Evolutionary conservation across 2,888 invertebrate genomes (phyloP).

Genomic region (Sinhomidia bicolor): DNA sequence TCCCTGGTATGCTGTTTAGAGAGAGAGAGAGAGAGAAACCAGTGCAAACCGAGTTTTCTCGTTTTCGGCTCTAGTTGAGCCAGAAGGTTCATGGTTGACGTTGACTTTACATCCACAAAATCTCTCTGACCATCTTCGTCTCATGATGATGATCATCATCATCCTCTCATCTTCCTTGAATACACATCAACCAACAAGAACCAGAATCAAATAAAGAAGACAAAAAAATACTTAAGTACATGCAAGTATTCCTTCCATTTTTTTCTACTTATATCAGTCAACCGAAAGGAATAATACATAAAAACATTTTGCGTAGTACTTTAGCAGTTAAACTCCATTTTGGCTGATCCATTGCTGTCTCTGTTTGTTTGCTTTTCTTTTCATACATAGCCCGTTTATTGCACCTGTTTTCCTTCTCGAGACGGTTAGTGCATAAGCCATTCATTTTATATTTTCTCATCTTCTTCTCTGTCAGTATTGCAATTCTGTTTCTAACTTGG

Average conservation of each 20-base stretch:
- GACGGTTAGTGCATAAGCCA: neutral
- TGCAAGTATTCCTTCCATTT: neutral
- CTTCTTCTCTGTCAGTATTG: neutral
- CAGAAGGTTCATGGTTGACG: neutral
- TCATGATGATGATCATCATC: neutral
- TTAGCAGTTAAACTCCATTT: neutral
- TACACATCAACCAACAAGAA: constrained; percentile 5
- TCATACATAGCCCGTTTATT: neutral
- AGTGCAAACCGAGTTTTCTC: constrained; percentile 14
- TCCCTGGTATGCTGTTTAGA: constrained; percentile 1
- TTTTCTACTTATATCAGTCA: neutral
- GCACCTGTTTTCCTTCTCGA: neutral
- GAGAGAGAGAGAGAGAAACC: too few relatives aligned
- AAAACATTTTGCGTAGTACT: neutral
- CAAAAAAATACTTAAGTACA: neutral
- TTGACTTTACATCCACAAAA: neutral
- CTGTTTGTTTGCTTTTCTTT: neutral
- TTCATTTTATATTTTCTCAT: neutral
- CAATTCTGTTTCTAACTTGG: neutral
- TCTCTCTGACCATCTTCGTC: constrained; percentile 28
- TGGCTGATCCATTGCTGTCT: constrained; percentile 11
- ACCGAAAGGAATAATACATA: neutral
- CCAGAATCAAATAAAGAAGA: neutral
- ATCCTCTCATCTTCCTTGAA: neutral
- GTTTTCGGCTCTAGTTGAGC: neutral